Evolutionary conservation across 92 coral and sea anemone genomes (phyloP).

Genomic region (Metridium senile): DNA sequence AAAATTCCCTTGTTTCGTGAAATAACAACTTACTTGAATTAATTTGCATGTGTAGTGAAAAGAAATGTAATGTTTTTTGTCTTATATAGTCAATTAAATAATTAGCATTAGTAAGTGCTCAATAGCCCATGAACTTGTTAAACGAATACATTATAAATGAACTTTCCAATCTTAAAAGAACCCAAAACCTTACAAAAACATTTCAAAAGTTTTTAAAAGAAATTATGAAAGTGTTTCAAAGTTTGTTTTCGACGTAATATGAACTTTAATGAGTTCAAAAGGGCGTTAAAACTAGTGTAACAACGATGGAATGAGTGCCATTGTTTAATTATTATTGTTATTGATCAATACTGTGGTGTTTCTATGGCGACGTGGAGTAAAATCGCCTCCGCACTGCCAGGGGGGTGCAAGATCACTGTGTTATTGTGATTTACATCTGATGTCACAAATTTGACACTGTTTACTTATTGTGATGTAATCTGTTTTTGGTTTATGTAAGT

Average conservation of each 20-base stretch:
- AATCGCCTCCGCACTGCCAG: constrained; percentile 9
- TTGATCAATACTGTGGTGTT: constrained; percentile 46
- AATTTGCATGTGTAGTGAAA: neutral
- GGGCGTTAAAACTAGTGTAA: constrained; percentile 23
- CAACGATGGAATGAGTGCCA: constrained; percentile 59
- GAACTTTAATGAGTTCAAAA: constrained; percentile 1
- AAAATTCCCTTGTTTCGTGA: no score
- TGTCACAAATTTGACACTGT: neutral
- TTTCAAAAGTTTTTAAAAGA: neutral
- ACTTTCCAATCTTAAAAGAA: neutral
- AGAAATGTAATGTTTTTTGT: neutral
- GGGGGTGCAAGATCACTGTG: constrained; percentile 18
- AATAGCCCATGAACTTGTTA: neutral
- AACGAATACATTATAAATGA: neutral
- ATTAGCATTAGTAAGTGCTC: neutral
- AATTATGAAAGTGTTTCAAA: neutral
- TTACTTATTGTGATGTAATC: neutral
- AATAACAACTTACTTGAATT: no score
- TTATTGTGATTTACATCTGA: neutral
- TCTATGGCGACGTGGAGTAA: constrained; percentile 42
- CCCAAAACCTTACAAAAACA: neutral
- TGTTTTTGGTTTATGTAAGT: constrained; percentile 2
- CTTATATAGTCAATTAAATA: neutral
- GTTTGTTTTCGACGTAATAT: neutral
- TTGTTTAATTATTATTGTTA: constrained; percentile 48